phyloP scores from a whole-genome alignment of 2,113 vertebrate genomes.

The Cryptoleucopteryx plumbea region DNA sequence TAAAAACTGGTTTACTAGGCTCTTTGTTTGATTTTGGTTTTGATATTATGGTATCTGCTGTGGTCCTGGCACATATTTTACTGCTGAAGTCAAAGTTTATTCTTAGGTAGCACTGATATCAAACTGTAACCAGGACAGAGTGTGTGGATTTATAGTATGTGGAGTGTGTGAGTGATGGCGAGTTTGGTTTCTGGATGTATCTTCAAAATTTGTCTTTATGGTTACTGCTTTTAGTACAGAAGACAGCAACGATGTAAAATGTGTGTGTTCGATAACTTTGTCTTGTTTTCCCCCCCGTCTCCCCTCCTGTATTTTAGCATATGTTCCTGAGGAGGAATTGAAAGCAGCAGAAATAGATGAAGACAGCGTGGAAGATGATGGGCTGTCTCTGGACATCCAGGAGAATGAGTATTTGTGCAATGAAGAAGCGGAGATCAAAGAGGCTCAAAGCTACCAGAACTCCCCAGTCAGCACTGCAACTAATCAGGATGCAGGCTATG shows the following conservation, averaged over 20 bases:
- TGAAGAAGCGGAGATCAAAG: slow-evolving; percentile 87
- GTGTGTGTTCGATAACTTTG: neutral
- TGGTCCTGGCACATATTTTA: slow-evolving; percentile 3
- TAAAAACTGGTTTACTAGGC: neutral
- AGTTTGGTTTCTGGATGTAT: neutral
- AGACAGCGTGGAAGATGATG: slow-evolving; percentile 86
- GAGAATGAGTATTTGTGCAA: slow-evolving; percentile 87
- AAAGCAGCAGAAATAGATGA: slow-evolving; percentile 87
- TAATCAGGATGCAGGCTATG: slow-evolving; percentile 93
- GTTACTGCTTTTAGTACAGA: neutral
- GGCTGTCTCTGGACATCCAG: slow-evolving; percentile 86
- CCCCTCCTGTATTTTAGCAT: slow-evolving; percentile 82
- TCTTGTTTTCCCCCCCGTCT: neutral
- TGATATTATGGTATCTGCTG: neutral
- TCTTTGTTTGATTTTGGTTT: slow-evolving; percentile 22
- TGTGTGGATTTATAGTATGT: neutral
- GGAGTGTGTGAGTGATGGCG: neutral
- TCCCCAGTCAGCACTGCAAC: slow-evolving; percentile 95
- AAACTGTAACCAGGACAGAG: neutral
- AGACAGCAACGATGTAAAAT: neutral
- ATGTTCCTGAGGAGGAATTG: slow-evolving; percentile 94
- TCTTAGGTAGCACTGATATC: neutral
- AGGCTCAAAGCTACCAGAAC: slow-evolving; percentile 91
- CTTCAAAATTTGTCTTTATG: slow-evolving; percentile 1
- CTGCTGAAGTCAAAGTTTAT: slow-evolving; percentile 15